A percentile compares a stretch with the other conserved stretches of the same genome.
phyloP scores from a whole-genome alignment of 2,797 vertebrate species.

The Dendrocincla fuliginosa region DNA sequence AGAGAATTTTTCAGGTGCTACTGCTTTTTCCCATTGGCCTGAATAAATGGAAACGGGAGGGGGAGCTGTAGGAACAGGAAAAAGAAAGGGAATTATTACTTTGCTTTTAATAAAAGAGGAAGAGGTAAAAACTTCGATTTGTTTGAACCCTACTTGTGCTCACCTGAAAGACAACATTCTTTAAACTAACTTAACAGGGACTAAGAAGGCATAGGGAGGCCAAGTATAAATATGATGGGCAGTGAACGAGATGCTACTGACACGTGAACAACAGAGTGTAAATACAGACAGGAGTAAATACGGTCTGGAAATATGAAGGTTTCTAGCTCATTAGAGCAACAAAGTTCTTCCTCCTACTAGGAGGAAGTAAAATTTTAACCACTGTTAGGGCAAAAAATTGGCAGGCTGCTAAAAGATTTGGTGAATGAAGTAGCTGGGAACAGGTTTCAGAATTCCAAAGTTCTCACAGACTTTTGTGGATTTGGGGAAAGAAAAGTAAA shows the following conservation, averaged over 20 bases:
- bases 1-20: background rate
- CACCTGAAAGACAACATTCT: background rate
- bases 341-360: background rate
- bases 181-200: background rate
- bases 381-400: background rate
- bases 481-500: background rate
- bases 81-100: background rate
- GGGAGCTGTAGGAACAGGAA: constrained; percentile 51
- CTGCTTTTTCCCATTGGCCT: background rate
- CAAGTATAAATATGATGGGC: background rate
- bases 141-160: background rate
- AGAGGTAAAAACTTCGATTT: background rate
- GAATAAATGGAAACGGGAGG: background rate
- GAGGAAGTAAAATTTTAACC: background rate
- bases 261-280: background rate
- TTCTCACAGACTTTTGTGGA: background rate
- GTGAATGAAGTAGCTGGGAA: background rate
- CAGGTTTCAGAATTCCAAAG: background rate
- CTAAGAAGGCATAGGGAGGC: background rate
- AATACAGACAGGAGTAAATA: background rate
- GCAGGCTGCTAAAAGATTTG: background rate
- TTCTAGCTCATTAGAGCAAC: background rate
- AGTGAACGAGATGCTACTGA: background rate
- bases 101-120: background rate
- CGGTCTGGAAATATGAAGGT: background rate